These are phyloP conservation scores for Gouania willdenowi DNA, from an alignment of 2,797 vertebrate species.

Conservation along the genomic window DNA sequence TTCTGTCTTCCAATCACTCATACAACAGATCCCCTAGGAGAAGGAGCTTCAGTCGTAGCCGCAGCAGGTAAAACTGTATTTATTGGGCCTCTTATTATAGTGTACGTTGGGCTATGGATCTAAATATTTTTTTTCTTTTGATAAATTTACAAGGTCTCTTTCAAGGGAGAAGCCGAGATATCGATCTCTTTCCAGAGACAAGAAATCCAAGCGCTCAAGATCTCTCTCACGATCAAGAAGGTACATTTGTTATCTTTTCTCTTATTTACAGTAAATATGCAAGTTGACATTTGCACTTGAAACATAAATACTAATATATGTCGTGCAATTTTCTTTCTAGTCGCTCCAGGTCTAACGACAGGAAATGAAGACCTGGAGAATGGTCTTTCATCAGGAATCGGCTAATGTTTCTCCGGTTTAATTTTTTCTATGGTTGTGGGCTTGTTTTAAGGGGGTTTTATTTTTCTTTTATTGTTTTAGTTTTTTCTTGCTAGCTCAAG, in stretches of 20 bases:
- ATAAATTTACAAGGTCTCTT: slow-evolving; percentile 77
- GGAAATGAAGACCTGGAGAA: slow-evolving; percentile 78
- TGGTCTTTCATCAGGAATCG: slow-evolving; percentile 22
- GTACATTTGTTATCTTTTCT: not conserved
- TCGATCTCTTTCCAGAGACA: slow-evolving; percentile 90
- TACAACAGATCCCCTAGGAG: slow-evolving; percentile 86
- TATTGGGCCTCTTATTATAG: not conserved
- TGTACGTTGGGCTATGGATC: not conserved
- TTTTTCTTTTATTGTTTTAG: slow-evolving; percentile 41
- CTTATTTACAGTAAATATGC: too few relatives aligned
- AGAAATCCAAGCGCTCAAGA: slow-evolving; percentile 89
- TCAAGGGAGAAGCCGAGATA: slow-evolving; percentile 93
- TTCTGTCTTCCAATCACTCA: slow-evolving; percentile 21
- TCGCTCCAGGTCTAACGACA: slow-evolving; percentile 90
- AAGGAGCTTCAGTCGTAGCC: slow-evolving; percentile 92
- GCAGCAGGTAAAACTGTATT: slow-evolving; percentile 82
- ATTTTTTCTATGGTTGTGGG: too few relatives aligned
- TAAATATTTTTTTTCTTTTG: not conserved
- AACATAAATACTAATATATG: too few relatives aligned
- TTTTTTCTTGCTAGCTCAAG: slow-evolving; percentile 33
- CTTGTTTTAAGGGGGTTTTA: too few relatives aligned
- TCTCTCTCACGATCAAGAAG: slow-evolving; percentile 91
- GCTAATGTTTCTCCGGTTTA: slow-evolving; percentile 36
- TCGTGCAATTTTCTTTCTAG: slow-evolving; percentile 74
- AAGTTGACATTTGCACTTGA: too few relatives aligned